Evolutionary conservation across 2,888 invertebrate genomes (phyloP).

Genomic region (Melieria crassipennis): DNA sequence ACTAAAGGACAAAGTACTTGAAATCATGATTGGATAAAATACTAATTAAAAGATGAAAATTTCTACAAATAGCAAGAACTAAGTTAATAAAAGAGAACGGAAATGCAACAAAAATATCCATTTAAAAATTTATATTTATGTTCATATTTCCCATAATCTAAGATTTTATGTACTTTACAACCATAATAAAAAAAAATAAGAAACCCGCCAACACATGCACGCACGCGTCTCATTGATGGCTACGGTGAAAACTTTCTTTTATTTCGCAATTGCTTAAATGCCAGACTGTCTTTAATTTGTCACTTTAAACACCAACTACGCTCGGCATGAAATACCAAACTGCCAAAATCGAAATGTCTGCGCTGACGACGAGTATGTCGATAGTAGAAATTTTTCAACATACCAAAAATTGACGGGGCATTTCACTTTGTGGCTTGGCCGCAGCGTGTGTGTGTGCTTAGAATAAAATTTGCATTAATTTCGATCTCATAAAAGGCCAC

Average conservation of each 20-base stretch:
- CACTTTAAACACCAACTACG: background rate
- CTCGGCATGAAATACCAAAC: background rate
- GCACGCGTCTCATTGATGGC: too few relatives aligned
- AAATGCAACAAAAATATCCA: too few relatives aligned
- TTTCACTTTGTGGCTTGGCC: slow-evolving; percentile 29
- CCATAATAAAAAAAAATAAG: too few relatives aligned
- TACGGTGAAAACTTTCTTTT: background rate
- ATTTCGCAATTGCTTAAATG: background rate
- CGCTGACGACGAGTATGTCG: background rate
- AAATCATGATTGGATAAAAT: too few relatives aligned
- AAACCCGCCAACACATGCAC: too few relatives aligned
- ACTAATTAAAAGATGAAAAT: too few relatives aligned
- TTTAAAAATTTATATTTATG: too few relatives aligned
- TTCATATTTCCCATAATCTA: too few relatives aligned
- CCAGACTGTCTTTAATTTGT: background rate
- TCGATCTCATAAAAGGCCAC: slow-evolving; percentile 30
- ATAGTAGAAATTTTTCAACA: slow-evolving; percentile 7
- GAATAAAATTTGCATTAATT: slow-evolving; percentile 45
- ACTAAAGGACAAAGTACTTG: too few relatives aligned
- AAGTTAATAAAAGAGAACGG: too few relatives aligned
- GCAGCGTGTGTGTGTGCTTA: slow-evolving; percentile 39
- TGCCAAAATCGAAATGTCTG: background rate
- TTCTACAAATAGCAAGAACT: too few relatives aligned
- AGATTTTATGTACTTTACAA: too few relatives aligned
- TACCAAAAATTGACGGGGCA: slow-evolving; percentile 13